Percentiles rank a stretch among this genome's conserved stretches.
phyloP scores from a whole-genome alignment of 2,888 invertebrate species.

The Eupithecia exiguata region DNA sequence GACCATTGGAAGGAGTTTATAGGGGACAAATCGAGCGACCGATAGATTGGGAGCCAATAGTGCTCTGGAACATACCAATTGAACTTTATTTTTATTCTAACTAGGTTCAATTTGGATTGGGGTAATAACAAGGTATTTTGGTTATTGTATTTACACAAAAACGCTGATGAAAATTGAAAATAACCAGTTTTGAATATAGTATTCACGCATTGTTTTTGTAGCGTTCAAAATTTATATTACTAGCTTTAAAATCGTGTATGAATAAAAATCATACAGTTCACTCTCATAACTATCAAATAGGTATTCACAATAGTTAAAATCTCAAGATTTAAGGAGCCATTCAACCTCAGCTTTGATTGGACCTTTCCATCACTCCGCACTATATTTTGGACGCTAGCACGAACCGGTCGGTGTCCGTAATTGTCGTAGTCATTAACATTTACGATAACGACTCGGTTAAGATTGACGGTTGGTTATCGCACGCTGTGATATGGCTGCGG shows the following conservation, averaged over 20 bases:
- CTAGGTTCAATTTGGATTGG: constrained; percentile 5
- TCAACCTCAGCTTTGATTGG: constrained; percentile 9
- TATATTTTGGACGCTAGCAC: constrained; percentile 68
- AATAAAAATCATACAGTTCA: too few species aligned
- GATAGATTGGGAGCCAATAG: constrained; percentile 67
- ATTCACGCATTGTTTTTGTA: not conserved
- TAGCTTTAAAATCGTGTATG: not conserved
- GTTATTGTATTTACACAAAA: constrained; percentile 10
- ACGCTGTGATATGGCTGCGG: constrained; percentile 55
- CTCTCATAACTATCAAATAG: too few species aligned
- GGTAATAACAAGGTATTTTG: constrained; percentile 4
- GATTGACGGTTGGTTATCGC: constrained; percentile 73
- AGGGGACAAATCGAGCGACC: constrained; percentile 70
- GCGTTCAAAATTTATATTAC: not conserved
- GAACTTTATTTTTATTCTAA: constrained; percentile 8
- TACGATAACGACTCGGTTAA: constrained; percentile 78
- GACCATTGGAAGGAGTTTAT: constrained; percentile 74
- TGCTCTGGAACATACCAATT: constrained; percentile 18
- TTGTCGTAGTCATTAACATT: constrained; percentile 81
- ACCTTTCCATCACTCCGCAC: constrained; percentile 12
- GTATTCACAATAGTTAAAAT: not conserved
- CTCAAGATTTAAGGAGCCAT: constrained; percentile 4
- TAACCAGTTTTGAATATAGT: not conserved
- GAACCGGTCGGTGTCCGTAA: constrained; percentile 70
- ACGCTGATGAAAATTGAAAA: constrained; percentile 5